These are phyloP conservation scores for Ophraella communa DNA, from an alignment of 2,888 invertebrate species.

Conservation along the genomic window DNA sequence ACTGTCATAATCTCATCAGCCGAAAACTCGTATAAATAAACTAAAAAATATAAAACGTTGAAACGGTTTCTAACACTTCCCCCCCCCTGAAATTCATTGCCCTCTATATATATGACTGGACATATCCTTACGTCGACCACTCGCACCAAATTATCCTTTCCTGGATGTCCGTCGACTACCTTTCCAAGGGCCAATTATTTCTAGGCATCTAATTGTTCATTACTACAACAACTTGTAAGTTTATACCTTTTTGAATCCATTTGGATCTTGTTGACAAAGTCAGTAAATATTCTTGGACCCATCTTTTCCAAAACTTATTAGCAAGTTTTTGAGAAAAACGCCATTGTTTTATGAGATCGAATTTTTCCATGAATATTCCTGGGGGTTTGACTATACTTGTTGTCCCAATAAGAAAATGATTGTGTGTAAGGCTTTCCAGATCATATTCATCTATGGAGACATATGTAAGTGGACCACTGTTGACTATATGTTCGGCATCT, in stretches of 20 bases:
- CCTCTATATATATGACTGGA: no score
- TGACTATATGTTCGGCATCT: background rate
- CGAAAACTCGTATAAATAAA: no score
- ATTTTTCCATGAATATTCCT: no score
- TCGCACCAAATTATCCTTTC: background rate
- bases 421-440: constrained; percentile 9
- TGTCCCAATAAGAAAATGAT: background rate
- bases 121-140: background rate
- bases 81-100: no score
- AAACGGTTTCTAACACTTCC: no score
- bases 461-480: constrained; percentile 8
- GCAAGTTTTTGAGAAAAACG: constrained; percentile 4
- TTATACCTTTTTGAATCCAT: background rate
- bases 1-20: no score
- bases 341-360: background rate
- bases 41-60: no score
- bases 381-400: background rate
- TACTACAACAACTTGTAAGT: background rate
- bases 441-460: constrained; percentile 9
- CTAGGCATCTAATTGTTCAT: background rate
- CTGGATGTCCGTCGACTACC: background rate
- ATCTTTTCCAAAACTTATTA: constrained; percentile 34
- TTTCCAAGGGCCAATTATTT: background rate
- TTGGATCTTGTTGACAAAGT: background rate
- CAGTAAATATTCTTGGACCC: constrained; percentile 33